Conservation (phyloP, 2,113 vertebrate genomes). For the Daboia siamensis region DNA sequence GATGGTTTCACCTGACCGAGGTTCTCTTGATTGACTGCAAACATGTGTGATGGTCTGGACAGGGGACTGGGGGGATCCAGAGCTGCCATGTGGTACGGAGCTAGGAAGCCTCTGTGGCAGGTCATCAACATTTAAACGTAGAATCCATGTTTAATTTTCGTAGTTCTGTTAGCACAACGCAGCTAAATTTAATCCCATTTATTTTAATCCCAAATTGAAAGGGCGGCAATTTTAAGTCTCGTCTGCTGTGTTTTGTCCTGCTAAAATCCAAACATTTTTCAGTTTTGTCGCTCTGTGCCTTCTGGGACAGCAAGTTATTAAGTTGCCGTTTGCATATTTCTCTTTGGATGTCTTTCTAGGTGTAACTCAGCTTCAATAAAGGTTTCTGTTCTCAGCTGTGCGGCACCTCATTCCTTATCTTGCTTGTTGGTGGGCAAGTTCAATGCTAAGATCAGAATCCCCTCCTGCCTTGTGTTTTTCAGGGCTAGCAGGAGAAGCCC, state of each 20-base stretch:
- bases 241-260: not conserved
- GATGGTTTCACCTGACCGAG: not conserved
- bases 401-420: not conserved
- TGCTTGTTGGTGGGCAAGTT: not conserved
- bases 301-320: not conserved
- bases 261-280: not conserved
- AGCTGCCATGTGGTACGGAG: not conserved
- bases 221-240: not conserved
- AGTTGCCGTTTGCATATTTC: not conserved
- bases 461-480: not conserved
- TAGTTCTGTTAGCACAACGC: not conserved
- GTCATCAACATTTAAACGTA: not conserved
- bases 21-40: not conserved
- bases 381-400: not conserved
- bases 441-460: not conserved
- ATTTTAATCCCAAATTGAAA: no score
- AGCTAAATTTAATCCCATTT: no score
- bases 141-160: conserved; percentile 7
- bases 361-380: conserved; percentile 38
- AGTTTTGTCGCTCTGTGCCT: not conserved
- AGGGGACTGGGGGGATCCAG: not conserved
- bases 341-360: not conserved
- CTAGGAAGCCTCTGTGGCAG: not conserved
- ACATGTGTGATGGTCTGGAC: not conserved
- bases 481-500: not conserved